Base-by-base conservation (phyloP, 2,113 vertebrate species). In the Malurus alboscapulatus region DNA sequence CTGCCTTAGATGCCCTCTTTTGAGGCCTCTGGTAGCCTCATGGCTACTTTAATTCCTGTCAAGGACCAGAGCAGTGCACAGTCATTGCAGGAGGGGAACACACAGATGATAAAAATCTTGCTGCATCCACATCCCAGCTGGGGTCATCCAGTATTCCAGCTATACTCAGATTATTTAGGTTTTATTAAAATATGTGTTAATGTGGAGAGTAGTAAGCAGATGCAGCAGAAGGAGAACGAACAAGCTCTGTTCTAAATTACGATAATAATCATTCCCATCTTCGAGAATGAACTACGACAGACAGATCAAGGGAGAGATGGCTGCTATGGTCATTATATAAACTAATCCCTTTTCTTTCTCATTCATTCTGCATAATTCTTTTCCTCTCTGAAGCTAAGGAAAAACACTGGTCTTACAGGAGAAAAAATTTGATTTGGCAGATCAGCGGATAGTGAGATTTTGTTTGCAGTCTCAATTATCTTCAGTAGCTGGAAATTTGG, bases 381-480 rank as follows among this genome's bases (percentile, higher is more conserved):
- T 73, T 72, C 78, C 78, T 83, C 58, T 89, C 89, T 55, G 84
- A 94, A 93, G 87, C 87, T n/a, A 22, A 87, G 81, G 54, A 62
- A 83, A 90, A 92, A 53, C 12, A 67, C 71, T 66, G 17, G 50
- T 47, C 71, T 73, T 96, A 42, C 32, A 87, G 50, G 62, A 87
- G 88, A 75, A 93, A 62, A 79, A 85, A 93, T 73, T 73, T 71
- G 81, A 94, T 96, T 91, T 92, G 94, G 91, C 84, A 88, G 94
- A 79, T 95, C 75, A 90, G 84, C 8, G 77, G 94, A 83, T 85
- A 74, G 89, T 12, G 81, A 89, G 84, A 89, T 95, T 92, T 79
- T 92, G 93, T 92, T 96, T 95, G 87, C 87, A 88, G 87, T 85
- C 89, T 91, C 95, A 90, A 90, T 95, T 94, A 86, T 84, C 59